Evolutionary conservation across 2,113 vertebrate species (phyloP), one percentile per base, ranked within the genome.

Genomic region (Ctenodactylus gundi): DNA sequence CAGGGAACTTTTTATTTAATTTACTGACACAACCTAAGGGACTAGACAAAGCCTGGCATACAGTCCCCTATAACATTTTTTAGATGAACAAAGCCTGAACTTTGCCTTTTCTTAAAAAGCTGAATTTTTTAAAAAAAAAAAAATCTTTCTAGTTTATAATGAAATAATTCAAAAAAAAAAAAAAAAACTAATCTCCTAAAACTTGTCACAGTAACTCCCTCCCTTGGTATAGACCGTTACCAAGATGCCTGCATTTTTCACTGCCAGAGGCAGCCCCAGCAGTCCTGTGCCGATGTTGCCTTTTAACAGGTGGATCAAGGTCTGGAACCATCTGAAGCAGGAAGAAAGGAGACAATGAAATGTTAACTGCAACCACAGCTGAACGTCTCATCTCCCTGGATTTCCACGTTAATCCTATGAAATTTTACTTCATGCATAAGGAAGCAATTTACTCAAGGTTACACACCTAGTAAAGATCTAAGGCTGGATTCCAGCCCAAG

Each of bases 191-290:
- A 2, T n/a, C 23, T 81, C 57, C 36, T 90, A 64, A 72, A 82
- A 44, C 36, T 2, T 89, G 44, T 67, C 51, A 53, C 6, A 41
- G 14, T 14, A n/a, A 39, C 62, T 73, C 31, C 14, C 23, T 39
- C 25, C 4, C 5, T 2, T 0, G 0, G 27, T 0, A 4, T 12
- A 36, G 57, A 55, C 6, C 82, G 99, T 98, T 97, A 99, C 99
- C 99, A 99, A 98, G 94, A 99, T 98, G 57, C 99, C 99, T 0
- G 99, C 99, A 3, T 99, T 99, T 97, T 99, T 99, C 65, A 99
- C 98, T 0, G 99, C 99, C 97, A 99, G 97, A 1, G 99, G 99
- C 95, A 99, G 98, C 7, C 99, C 99, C 92, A 99, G 98, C 84
- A 99, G 98, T 39, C 99, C 99, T 0, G 99, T 99, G 14, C 99